Evolutionary conservation across 1,140 invertebrate genomes (phyloP).

Genomic region (Ceratina calcarata): DNA sequence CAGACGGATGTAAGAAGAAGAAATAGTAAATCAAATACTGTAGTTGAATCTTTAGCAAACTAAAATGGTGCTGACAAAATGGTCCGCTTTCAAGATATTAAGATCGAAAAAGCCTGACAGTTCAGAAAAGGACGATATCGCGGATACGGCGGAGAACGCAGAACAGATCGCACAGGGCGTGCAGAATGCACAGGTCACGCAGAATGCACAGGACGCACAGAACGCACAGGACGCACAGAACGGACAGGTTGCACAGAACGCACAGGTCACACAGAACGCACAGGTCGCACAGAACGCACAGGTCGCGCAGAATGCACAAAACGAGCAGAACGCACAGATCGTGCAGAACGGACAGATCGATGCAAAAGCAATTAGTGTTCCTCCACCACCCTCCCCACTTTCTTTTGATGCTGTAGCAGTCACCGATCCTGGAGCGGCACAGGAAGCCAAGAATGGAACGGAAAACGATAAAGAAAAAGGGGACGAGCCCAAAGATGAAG

Average conservation of each 20-base stretch:
- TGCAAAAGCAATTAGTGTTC: conserved; percentile 29
- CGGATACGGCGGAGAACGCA: background rate
- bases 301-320: no score
- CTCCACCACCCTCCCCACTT: background rate
- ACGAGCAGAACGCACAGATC: no score
- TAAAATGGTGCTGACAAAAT: conserved; percentile 27
- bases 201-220: no score
- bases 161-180: background rate
- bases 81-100: conserved; percentile 2
- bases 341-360: background rate
- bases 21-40: background rate
- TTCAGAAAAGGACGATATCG: background rate
- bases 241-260: no score
- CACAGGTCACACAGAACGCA: no score
- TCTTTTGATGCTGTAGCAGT: conserved; percentile 5
- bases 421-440: conserved; percentile 4
- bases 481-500: conserved; percentile 17
- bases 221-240: no score
- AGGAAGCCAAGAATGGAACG: background rate
- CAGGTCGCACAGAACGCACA: no score
- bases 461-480: background rate
- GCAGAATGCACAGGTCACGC: no score
- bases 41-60: background rate
- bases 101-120: background rate
- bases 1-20: background rate